These are phyloP conservation scores for Pseudolycoriella hygida DNA, from an alignment of 2,888 invertebrate genomes.

Conservation along the genomic window DNA sequence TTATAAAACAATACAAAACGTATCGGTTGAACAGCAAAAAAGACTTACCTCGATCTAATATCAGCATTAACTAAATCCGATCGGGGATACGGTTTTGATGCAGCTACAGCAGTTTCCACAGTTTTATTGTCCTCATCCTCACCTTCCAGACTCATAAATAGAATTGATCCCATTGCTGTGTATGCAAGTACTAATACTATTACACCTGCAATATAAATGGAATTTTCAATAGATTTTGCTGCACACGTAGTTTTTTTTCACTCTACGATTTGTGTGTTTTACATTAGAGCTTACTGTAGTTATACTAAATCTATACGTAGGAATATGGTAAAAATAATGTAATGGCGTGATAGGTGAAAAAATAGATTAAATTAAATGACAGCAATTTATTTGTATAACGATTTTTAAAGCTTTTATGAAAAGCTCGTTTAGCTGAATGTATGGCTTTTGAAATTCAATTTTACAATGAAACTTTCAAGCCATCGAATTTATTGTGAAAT, in stretches of 20 bases:
- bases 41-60: constrained; percentile 36
- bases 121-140: constrained; percentile 27
- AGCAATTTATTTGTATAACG: too few species aligned
- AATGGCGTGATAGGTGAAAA: background rate
- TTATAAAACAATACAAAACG: too few species aligned
- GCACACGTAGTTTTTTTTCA: too few species aligned
- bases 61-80: constrained; percentile 35
- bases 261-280: too few species aligned
- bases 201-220: constrained; percentile 19
- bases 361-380: too few species aligned
- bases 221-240: background rate
- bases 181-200: constrained; percentile 67
- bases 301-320: background rate
- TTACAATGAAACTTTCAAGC: too few species aligned
- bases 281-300: too few species aligned
- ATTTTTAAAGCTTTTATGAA: too few species aligned
- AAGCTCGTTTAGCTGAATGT: too few species aligned
- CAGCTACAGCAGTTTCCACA: constrained; percentile 43
- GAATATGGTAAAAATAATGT: background rate
- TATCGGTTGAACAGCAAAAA: background rate
- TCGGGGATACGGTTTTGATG: constrained; percentile 42
- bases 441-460: too few species aligned
- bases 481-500: too few species aligned
- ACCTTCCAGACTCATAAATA: constrained; percentile 74
- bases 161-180: constrained; percentile 79